phyloP scores from a whole-genome alignment of 2,888 invertebrate species.

The Agrochola lota region DNA sequence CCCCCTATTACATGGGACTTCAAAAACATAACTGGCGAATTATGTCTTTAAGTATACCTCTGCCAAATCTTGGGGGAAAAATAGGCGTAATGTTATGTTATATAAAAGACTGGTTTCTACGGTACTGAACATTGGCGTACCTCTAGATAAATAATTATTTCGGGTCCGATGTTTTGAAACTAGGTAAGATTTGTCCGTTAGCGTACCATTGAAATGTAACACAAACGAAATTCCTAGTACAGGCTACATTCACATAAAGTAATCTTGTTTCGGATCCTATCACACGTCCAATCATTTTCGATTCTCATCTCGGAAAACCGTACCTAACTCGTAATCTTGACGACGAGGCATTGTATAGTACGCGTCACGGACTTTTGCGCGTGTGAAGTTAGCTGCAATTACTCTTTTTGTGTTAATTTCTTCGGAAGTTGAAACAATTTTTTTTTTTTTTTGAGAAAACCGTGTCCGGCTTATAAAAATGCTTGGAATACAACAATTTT shows the following conservation, averaged over 20 bases:
- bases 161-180: background rate
- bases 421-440: background rate
- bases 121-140: background rate
- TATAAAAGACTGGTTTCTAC: background rate
- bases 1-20: too few relatives aligned
- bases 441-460: too few relatives aligned
- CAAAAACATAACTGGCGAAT: too few relatives aligned
- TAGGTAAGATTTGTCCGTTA: background rate
- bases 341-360: slow-evolving; percentile 1
- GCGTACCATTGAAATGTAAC: background rate
- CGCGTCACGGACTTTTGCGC: background rate
- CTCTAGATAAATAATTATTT: background rate
- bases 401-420: background rate
- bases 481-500: background rate
- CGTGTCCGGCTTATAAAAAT: too few relatives aligned
- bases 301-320: slow-evolving; percentile 11
- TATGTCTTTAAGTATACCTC: too few relatives aligned
- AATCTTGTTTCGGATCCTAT: slow-evolving; percentile 35
- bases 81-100: too few relatives aligned
- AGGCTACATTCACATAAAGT: background rate
- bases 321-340: slow-evolving; percentile 20
- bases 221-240: slow-evolving; percentile 8
- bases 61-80: too few relatives aligned
- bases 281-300: slow-evolving; percentile 18
- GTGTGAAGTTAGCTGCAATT: background rate